phyloP scores from a whole-genome alignment of 2,113 vertebrate species.

The Nycticryphes semicollaris region DNA sequence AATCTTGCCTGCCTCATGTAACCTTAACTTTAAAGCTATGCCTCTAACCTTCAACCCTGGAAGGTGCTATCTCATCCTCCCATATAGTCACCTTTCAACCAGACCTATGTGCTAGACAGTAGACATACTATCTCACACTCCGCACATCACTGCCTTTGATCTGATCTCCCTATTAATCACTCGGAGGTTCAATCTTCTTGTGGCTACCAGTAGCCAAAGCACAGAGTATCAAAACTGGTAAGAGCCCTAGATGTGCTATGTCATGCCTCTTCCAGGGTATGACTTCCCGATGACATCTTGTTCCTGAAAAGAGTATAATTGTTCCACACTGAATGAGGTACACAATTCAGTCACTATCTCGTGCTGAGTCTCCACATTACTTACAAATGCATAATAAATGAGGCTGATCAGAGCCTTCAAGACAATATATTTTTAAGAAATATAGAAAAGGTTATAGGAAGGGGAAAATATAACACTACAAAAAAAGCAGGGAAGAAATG shows the following conservation, averaged over 20 bases:
- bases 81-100: not conserved
- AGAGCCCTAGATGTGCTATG: not conserved
- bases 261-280: not conserved
- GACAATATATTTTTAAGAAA: not conserved
- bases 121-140: not conserved
- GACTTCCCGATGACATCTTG: not conserved
- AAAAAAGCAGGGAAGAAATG: constrained; percentile 2
- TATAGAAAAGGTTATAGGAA: not conserved
- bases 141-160: not conserved
- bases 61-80: not conserved
- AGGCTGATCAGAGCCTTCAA: not conserved
- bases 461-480: not conserved
- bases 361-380: not conserved
- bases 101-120: not conserved
- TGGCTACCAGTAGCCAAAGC: not conserved
- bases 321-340: not conserved
- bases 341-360: not conserved
- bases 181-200: not conserved
- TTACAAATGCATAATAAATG: not conserved
- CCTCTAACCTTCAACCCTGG: not conserved
- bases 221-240: not conserved
- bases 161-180: not conserved
- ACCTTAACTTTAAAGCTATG: not conserved
- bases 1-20: not conserved
- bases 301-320: not conserved